Evolutionary conservation across 2,797 vertebrate genomes (phyloP), one percentile per base, ranked within the genome.

Genomic region (Aulostomus chinensis): DNA sequence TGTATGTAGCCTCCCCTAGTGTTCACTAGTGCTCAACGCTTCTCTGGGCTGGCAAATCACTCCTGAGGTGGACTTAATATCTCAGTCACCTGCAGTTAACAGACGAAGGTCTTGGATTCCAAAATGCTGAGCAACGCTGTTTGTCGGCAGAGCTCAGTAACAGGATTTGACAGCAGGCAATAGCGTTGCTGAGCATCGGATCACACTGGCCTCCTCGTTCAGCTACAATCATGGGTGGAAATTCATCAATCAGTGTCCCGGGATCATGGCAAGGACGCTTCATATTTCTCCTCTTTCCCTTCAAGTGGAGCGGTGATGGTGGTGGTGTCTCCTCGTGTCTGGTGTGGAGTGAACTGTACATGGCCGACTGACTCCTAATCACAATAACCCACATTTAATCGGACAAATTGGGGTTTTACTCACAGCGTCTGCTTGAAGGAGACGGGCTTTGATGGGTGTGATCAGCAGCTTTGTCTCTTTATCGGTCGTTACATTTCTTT

Each of bases 1-100:
- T 74, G 96, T 98, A 97, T 93, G 95, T 82, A 87, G 83, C 54
- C 39, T 16, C 46, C 61, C 33, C 13, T n/a, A 32, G 32, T 48
- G 30, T 58, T 31, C 18, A 56, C 13, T n/a, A 32, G 32, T 48
- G 30, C 57, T 31, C 18, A 56, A 55, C 28, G 42, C 38, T 76
- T 46, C 52, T 78, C 61, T 67, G 50, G 68, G 68, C 22, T 68
- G 38, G 46, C 36, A 45, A 72, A 78, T 85, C 72, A 64, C 35
- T 28, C 48, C 22, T 38, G 17, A 18, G 33, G 26, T 68, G 47
- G 31, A 32, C n/a, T n/a, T 47, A 32, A 17, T 8, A 32, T 61
- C 35, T 65, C 22, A 37, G 45, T 73, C 39, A 37, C 48, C 18
- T 66, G 37, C 28, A 41, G 18, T 50, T 66, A 41, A 55, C 42